Base-by-base conservation (phyloP, 2,888 invertebrate species). In the Drosophila lutescens region DNA sequence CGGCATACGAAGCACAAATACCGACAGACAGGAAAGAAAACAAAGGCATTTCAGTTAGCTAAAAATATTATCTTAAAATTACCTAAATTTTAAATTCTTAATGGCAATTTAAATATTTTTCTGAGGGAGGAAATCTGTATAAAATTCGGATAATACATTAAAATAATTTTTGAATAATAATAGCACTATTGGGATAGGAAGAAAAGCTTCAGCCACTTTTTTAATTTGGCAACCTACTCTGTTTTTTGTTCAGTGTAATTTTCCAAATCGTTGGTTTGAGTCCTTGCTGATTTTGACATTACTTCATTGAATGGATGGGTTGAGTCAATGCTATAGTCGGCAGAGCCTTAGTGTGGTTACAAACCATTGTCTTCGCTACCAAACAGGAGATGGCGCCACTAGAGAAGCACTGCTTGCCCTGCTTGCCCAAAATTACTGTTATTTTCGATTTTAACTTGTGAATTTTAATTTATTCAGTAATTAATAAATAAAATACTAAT, bases 1-100 rank as follows among this genome's bases (percentile, higher is more conserved):
- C 63, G 63, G 50, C 43, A 49, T 17, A 9, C 12, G 13, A 30
- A 40, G 23, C 47, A 17, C 15, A 56, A 56, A 55, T 38, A 55
- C 56, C 36, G 10, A 55, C 38, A 36, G 49, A 49, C 12, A 2
- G 17, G 2, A 30, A 6, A 0, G 34, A 36, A 36, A 36, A 36
- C 12, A 12, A 36, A 36, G 12, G 34, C 34, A 34, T 34, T 34
- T 12, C 26, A 26, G 26, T 5, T 30, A 2, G 26, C 26, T 30
- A 30, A 7, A 30, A 30, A 30, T 30, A 30, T 30, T 30, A 8
- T 30, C 30, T 8, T 30, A 30, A 30, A 8, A 8, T 30, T 30
- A 8, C 8, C 30, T 30, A 2, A 30, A 30, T 30, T 8, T 30
- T 8, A 30, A 30, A 30, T 30, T 30, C 1, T 8, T 30, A 2